Conservation (phyloP, 1,140 invertebrate genomes). For the Drosophila subobscura region DNA sequence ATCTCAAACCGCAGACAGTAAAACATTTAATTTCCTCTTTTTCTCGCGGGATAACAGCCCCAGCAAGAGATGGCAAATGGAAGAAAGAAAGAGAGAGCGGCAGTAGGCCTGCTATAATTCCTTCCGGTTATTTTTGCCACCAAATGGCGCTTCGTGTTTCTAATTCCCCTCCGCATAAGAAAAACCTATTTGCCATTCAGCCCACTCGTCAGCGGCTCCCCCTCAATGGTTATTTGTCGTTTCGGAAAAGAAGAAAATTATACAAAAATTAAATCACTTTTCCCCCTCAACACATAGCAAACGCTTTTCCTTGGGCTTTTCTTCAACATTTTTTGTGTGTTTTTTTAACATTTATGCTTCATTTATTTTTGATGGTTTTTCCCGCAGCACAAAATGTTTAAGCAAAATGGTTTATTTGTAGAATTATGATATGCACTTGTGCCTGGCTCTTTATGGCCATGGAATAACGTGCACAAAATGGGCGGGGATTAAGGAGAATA, state of each 20-base stretch:
- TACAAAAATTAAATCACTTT: slow-evolving; percentile 70
- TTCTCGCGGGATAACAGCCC: slow-evolving; percentile 37
- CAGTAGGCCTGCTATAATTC: slow-evolving; percentile 64
- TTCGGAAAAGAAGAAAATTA: slow-evolving; percentile 46
- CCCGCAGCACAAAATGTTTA: slow-evolving; percentile 33
- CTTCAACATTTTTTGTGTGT: slow-evolving; percentile 1
- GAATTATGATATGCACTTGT: slow-evolving; percentile 40
- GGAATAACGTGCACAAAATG: slow-evolving; percentile 27
- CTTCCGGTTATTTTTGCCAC: slow-evolving; percentile 74
- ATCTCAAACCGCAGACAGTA: slow-evolving; percentile 69
- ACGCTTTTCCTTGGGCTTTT: slow-evolving; percentile 2
- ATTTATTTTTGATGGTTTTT: slow-evolving; percentile 74
- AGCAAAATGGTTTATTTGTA: slow-evolving; percentile 55
- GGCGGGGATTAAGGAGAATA: slow-evolving; percentile 18
- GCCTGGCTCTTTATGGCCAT: slow-evolving; percentile 27
- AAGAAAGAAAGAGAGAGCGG: background rate
- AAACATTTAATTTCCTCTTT: slow-evolving; percentile 77
- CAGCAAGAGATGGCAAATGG: background rate
- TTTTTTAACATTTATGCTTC: slow-evolving; percentile 74
- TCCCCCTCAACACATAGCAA: slow-evolving; percentile 11
- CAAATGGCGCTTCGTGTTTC: slow-evolving; percentile 65
- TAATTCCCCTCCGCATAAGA: slow-evolving; percentile 46
- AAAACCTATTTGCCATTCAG: slow-evolving; percentile 62
- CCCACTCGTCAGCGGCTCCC: slow-evolving; percentile 1
- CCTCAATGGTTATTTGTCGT: slow-evolving; percentile 20